Evolutionary conservation across 2,888 invertebrate species (phyloP), one percentile per base, ranked within the genome.

Genomic region (Meteorus colon): DNA sequence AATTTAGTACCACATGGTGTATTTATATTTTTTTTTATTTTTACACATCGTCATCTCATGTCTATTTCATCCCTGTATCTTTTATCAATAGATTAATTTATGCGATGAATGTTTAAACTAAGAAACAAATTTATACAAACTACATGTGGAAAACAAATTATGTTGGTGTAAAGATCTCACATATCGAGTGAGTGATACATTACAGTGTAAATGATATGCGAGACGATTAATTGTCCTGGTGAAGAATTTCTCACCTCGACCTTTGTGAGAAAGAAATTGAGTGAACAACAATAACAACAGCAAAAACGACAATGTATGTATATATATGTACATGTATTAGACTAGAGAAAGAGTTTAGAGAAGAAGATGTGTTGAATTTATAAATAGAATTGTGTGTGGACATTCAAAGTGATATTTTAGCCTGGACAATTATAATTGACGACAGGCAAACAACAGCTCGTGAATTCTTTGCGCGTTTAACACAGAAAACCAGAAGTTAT

Each of bases 351-450:
- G 12, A 41, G 12, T 41, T 41, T 41, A 55, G 55, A 19, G 8
- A 55, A 10, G 19, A 8, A 19, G 5, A 55, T 6, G 19, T 55
- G 55, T 19, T 55, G 55, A 65, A 19, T 67, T 59, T 75, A 70
- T 65, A 66, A 65, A 75, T 75, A 75, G 70, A 75, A 63, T 65
- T 55, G 27, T 55, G 51, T 51, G 51, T 69, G 55, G 65, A 69
- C 45, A 67, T 62, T 68, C 41, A 75, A 41, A 60, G 70, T 70
- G 31, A 41, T 70, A 70, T 71, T 71, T 71, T 55, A 45, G 37
- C 41, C 19, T 16, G 14, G 31, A 62, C 55, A 60, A 59, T 70
- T 51, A 55, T 55, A 72, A 73, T 69, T 59, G 69, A 74, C 51
- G 51, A 59, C 65, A 60, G 59, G 63, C 37, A 27, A 31, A 72